Conservation (phyloP, 2,888 invertebrate genomes). For the Tenthredo scrophulariae region DNA sequence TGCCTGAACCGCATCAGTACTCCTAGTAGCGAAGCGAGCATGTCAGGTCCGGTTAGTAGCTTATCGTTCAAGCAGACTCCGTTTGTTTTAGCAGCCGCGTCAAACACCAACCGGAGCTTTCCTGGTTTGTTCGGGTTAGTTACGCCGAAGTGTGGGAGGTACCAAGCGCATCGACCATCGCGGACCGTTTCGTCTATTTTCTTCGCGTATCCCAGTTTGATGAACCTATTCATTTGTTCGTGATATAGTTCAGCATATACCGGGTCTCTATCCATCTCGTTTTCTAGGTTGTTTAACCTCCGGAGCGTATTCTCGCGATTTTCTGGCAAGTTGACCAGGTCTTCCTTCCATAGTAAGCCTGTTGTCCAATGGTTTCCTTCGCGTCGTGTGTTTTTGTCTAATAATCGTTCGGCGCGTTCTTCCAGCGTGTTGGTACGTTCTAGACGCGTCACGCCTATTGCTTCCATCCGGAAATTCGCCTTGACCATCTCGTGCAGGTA, state of each 20-base stretch:
- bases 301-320: slow-evolving; percentile 14
- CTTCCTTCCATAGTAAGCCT: slow-evolving; percentile 45
- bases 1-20: slow-evolving; percentile 72
- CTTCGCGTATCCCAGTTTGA: slow-evolving; percentile 52
- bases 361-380: slow-evolving; percentile 39
- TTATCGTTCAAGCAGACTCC: slow-evolving; percentile 5
- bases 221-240: slow-evolving; percentile 52
- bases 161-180: not conserved
- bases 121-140: not conserved
- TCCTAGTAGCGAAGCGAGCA: slow-evolving; percentile 68
- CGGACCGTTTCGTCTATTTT: not conserved
- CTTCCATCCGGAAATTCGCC: slow-evolving; percentile 8
- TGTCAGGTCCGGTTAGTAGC: slow-evolving; percentile 60
- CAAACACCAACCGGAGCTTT: not conserved
- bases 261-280: slow-evolving; percentile 56
- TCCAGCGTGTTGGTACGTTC: not conserved
- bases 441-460: not conserved
- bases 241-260: slow-evolving; percentile 55
- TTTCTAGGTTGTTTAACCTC: slow-evolving; percentile 55
- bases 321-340: not conserved
- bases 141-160: slow-evolving; percentile 14
- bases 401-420: not conserved
- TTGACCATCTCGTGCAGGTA: not conserved
- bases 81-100: not conserved
- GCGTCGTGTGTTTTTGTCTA: not conserved